Evolutionary conservation across 2,113 vertebrate species (phyloP), one percentile per base, ranked within the genome.

Genomic region (Lamprotornis superbus): DNA sequence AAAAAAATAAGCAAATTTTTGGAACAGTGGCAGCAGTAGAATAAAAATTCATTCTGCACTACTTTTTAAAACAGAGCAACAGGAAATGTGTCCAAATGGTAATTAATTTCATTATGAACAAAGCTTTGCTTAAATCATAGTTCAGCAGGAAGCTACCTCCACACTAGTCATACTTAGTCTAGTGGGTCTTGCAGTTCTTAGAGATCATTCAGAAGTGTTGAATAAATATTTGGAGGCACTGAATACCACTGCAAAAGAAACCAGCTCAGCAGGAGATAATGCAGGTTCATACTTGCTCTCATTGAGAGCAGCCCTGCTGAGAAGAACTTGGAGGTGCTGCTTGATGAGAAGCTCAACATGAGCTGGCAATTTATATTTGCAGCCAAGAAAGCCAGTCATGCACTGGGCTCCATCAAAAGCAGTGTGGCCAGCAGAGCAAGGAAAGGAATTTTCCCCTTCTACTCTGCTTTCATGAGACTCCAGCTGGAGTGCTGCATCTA

Each of bases 381-480:
- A 65, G 12, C 20, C 30, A 52, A 57, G 52, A 49, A 65, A 57
- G 17, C 15, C 12, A 30, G 6, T 3, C 0, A 0, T 46, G 22
- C 22, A 39, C 23, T 61, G 39, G 19, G 12, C 33, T n/a, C 23
- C 55, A 46, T 33, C 39, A 46, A 69, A 87, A 61, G 23, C 7
- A n/a, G 12, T 0, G 0, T 53, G 39, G 10, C 10, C 28, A 78
- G 23, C 9, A 53, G 23, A 5, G 28, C 0, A 0, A 86, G n/a
- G 17, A 40, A 52, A 33, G 9, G 33, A 40, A 52, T 37, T 77
- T 42, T 50, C 7, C 7, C 27, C 11, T 30, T 59, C 25, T 52
- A 17, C 33, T 27, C 37, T 33, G 27, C 21, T 52, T 59, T 68
- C 9, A 18, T 33, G 13, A 33, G 21, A 52, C 21, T 35, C 17